Percentiles rank a stretch among this genome's conserved stretches.
phyloP scores from a whole-genome alignment of 2,888 invertebrate genomes.

The Hanleya hanleyi region DNA sequence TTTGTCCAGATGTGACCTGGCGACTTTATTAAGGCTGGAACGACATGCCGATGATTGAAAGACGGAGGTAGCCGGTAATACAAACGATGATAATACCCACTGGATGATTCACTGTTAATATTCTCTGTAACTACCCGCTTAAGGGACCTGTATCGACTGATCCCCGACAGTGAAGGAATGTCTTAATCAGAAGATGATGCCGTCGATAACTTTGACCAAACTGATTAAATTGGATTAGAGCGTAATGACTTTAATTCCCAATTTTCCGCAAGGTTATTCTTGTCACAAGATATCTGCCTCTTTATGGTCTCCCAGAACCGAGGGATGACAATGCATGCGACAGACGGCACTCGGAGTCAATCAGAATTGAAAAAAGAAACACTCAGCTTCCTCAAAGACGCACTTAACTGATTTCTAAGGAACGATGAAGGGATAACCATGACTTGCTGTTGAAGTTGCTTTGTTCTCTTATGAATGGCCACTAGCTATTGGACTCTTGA shows the following conservation, averaged over 20 bases:
- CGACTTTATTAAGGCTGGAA: no score
- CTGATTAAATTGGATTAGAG: conserved; percentile 10
- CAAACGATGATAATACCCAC: no score
- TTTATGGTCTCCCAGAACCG: no score
- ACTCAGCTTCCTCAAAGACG: neutral
- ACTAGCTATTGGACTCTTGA: neutral
- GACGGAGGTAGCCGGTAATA: no score
- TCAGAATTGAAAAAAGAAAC: no score
- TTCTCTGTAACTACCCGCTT: neutral
- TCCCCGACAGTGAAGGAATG: neutral
- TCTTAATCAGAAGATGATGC: neutral
- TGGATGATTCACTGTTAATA: neutral
- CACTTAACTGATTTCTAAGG: neutral
- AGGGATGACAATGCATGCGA: no score
- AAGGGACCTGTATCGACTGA: neutral
- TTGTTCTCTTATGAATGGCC: neutral
- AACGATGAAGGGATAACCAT: neutral
- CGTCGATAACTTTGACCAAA: neutral
- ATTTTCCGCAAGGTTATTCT: conserved; percentile 10
- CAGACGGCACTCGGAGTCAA: no score
- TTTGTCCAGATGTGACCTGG: no score
- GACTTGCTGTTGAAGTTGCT: no score
- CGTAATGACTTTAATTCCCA: conserved; percentile 4
- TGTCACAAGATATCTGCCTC: neutral
- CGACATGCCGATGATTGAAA: no score